Conservation (phyloP, 2,888 invertebrate genomes). For the Orchesella flavescens region DNA sequence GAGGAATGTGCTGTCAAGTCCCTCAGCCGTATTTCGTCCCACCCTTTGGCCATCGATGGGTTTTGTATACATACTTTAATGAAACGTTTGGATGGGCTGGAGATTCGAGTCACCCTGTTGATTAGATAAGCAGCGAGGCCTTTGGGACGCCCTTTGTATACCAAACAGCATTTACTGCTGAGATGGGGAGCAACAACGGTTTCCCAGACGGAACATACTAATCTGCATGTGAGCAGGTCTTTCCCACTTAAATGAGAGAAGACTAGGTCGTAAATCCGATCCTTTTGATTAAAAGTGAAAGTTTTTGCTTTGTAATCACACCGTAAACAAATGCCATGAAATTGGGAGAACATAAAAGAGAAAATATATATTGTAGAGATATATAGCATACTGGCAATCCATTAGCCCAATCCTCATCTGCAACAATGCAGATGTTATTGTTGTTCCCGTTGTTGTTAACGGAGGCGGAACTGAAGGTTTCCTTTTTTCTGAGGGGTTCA, state of each 20-base stretch:
- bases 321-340: slow-evolving; percentile 6
- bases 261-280: slow-evolving; percentile 60
- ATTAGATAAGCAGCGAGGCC: slow-evolving; percentile 25
- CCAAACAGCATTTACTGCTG: slow-evolving; percentile 31
- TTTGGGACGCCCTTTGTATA: slow-evolving; percentile 44
- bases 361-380: background rate
- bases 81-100: slow-evolving; percentile 37
- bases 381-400: slow-evolving; percentile 56
- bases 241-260: slow-evolving; percentile 50
- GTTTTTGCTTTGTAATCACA: background rate
- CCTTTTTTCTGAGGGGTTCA: background rate
- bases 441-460: background rate
- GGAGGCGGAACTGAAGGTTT: background rate
- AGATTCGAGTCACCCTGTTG: slow-evolving; percentile 15
- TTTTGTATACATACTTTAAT: slow-evolving; percentile 29
- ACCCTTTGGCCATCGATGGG: slow-evolving; percentile 28
- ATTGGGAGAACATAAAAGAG: background rate
- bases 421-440: background rate
- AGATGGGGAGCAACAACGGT: slow-evolving; percentile 34
- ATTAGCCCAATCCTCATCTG: slow-evolving; percentile 36
- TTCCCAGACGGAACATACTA: slow-evolving; percentile 61
- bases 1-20: slow-evolving; percentile 40
- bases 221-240: slow-evolving; percentile 53
- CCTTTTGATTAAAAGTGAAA: slow-evolving; percentile 43
- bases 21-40: slow-evolving; percentile 42